Percentiles rank a stretch among this genome's conserved stretches.
Conservation (phyloP, 92 coral and sea anemone species). For the Hydrozoanthus gracilis region DNA sequence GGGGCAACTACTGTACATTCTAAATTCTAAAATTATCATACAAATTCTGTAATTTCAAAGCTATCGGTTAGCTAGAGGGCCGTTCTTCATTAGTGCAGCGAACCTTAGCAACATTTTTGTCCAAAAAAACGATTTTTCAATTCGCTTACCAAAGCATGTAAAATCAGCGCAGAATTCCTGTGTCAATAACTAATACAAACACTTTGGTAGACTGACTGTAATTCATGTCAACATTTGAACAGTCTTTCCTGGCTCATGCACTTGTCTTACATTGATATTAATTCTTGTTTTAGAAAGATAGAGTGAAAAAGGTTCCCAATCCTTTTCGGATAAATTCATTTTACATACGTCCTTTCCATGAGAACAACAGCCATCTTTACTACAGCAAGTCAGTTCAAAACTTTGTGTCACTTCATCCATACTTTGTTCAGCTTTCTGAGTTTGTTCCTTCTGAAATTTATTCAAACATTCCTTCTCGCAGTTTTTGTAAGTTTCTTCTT, state of each 20-base stretch:
- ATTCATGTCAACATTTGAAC: conserved; percentile 16
- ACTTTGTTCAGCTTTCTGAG: neutral
- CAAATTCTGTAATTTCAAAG: neutral
- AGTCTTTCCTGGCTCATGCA: conserved; percentile 82
- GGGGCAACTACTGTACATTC: neutral
- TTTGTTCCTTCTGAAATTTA: neutral
- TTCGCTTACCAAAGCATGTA: neutral
- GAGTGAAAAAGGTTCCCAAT: conserved; percentile 80
- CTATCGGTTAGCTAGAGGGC: neutral
- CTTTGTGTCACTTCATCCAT: neutral
- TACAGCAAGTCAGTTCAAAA: neutral
- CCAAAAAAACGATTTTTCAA: neutral
- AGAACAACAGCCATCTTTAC: neutral
- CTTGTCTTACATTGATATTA: conserved; percentile 94
- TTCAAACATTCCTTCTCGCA: neutral
- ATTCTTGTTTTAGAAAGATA: conserved; percentile 93
- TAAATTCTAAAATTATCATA: neutral
- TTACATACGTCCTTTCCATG: neutral
- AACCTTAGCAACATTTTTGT: neutral
- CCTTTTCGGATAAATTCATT: conserved; percentile 51
- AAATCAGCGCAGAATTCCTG: neutral
- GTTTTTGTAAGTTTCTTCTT: neutral
- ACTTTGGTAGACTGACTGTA: neutral
- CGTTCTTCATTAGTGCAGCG: neutral
- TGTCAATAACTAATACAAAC: neutral